These are phyloP conservation scores for Lochmaea capreae DNA, from an alignment of 2,888 invertebrate species.

Conservation along the genomic window DNA sequence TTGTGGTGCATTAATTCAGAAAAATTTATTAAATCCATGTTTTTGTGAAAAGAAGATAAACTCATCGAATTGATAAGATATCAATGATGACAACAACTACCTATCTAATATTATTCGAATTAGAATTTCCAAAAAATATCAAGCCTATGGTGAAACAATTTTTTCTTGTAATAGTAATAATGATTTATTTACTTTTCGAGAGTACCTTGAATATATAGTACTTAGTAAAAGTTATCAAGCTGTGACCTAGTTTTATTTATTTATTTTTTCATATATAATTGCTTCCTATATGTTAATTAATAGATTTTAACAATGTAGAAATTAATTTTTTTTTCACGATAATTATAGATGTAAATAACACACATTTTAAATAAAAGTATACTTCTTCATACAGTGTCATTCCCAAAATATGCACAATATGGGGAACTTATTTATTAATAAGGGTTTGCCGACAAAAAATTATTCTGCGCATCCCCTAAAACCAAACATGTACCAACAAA, in stretches of 20 bases:
- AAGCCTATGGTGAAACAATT: no score
- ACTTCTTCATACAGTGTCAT: neutral
- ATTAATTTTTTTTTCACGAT: neutral
- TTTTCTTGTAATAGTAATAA: neutral
- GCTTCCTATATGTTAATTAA: neutral
- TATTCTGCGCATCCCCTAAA: no score
- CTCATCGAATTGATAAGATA: constrained; percentile 3
- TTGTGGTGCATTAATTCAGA: constrained; percentile 25
- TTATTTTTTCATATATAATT: neutral
- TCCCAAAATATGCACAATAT: no score
- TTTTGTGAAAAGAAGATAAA: constrained; percentile 15
- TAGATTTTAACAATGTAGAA: neutral
- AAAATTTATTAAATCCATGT: constrained; percentile 4
- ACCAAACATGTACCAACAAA: no score
- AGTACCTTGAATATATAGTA: neutral
- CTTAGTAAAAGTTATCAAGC: neutral
- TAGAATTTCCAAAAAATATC: neutral
- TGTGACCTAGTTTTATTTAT: neutral
- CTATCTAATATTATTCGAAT: neutral
- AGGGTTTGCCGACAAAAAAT: no score
- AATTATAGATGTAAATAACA: neutral
- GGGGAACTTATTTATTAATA: no score
- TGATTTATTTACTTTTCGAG: neutral
- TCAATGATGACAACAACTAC: neutral
- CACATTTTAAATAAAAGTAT: neutral